A percentile compares a stretch with the other conserved stretches of the same genome.
Conservation (phyloP, 2,113 vertebrate species). For the Stictonetta naevosa region DNA sequence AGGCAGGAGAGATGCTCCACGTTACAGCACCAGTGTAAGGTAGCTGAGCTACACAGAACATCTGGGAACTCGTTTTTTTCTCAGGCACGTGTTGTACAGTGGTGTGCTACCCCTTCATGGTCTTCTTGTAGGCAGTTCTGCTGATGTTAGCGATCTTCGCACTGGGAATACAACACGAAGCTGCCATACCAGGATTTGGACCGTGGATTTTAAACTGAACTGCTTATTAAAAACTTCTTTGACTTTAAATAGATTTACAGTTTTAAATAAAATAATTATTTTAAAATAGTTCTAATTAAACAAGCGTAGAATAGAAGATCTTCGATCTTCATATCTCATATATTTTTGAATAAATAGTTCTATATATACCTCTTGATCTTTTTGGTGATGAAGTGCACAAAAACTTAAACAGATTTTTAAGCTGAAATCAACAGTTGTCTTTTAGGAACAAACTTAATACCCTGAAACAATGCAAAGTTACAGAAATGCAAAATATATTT, state of each 20-base stretch:
- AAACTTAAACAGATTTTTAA: conserved; percentile 42
- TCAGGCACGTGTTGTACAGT: fast-evolving
- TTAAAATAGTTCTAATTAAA: conserved; percentile 78
- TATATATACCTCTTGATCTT: conserved; percentile 74
- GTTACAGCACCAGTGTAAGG: not conserved
- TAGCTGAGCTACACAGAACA: fast-evolving
- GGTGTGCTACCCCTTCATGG: not conserved
- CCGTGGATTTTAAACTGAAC: conserved; percentile 10
- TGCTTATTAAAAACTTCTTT: conserved; percentile 37
- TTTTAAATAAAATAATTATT: conserved; percentile 73
- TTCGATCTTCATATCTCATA: conserved; percentile 70
- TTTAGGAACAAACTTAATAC: conserved; percentile 65
- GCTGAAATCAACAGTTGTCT: conserved; percentile 61
- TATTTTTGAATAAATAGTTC: conserved; percentile 80
- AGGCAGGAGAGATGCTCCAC: not conserved
- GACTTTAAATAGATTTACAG: conserved; percentile 58
- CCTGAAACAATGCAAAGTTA: conserved; percentile 58
- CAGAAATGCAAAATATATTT: conserved; percentile 60
- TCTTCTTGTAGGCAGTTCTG: not conserved
- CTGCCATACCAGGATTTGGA: not conserved
- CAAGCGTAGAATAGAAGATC: conserved; percentile 66
- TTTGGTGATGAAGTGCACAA: conserved; percentile 66
- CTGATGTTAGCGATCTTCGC: not conserved
- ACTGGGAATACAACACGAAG: not conserved
- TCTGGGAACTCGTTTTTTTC: not conserved